Evolutionary conservation across 1,140 invertebrate genomes (phyloP).

Genomic region (Cydia pomonella): DNA sequence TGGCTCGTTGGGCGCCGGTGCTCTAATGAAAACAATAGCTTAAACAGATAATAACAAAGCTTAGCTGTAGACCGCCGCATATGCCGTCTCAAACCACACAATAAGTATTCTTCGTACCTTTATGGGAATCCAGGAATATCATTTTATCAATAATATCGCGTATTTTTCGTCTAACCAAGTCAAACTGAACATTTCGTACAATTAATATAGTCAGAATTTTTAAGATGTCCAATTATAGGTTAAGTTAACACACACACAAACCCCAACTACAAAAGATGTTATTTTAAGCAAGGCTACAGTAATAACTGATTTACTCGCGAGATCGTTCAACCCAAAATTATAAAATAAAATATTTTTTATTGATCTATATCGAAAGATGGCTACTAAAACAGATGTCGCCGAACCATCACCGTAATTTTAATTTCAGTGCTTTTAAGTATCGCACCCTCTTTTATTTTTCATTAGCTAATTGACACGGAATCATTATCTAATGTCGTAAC

Average conservation of each 20-base stretch:
- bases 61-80: constrained; percentile 66
- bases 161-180: no score
- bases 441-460: constrained; percentile 73
- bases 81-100: constrained; percentile 45
- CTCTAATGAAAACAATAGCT: constrained; percentile 78
- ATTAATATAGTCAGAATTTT: no score
- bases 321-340: neutral
- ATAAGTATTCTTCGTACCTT: neutral
- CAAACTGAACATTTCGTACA: no score
- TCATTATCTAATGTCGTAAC: constrained; percentile 74
- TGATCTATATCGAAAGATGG: constrained; percentile 14
- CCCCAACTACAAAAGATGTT: no score
- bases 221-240: no score
- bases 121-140: neutral
- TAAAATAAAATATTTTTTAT: neutral
- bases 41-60: constrained; percentile 78
- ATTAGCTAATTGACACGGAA: constrained; percentile 80
- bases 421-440: constrained; percentile 62
- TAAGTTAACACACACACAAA: no score
- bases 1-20: constrained; percentile 42
- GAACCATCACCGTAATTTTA: constrained; percentile 72
- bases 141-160: neutral
- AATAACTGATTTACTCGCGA: no score
- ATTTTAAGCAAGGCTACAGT: no score
- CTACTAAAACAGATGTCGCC: constrained; percentile 66